Conservation (phyloP, 2,113 vertebrate species). For the Miniopterus natalensis region DNA sequence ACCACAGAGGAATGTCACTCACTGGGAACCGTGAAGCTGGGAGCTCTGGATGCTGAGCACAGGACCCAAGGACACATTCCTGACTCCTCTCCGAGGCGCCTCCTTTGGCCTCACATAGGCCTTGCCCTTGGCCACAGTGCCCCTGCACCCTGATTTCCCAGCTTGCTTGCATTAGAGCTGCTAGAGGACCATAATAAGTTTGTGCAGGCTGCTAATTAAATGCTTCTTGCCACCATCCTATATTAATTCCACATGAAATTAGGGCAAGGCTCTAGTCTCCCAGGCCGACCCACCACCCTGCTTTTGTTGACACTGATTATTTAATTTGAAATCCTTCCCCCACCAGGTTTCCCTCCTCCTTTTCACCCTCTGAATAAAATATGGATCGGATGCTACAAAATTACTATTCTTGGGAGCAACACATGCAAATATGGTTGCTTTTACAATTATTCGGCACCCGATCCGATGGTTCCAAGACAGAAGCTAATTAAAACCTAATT, state of each 20-base stretch:
- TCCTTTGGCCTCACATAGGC: not conserved
- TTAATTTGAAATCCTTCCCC: slow-evolving; percentile 79
- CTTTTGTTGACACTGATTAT: slow-evolving; percentile 81
- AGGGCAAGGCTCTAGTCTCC: slow-evolving; percentile 74
- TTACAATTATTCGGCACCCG: slow-evolving; percentile 87
- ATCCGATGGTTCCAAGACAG: slow-evolving; percentile 83
- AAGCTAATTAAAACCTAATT: slow-evolving; percentile 90
- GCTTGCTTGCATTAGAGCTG: slow-evolving; percentile 80
- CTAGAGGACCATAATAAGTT: slow-evolving; percentile 85
- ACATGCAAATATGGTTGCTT: slow-evolving; percentile 86
- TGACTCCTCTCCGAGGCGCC: fast-evolving
- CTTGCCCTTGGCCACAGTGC: slow-evolving; percentile 68
- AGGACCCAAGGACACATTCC: not conserved
- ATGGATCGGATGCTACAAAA: slow-evolving; percentile 78
- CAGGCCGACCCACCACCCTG: slow-evolving; percentile 62
- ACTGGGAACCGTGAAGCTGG: fast-evolving
- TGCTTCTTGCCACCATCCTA: slow-evolving; percentile 77
- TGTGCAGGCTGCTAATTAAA: slow-evolving; percentile 87
- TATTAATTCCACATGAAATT: slow-evolving; percentile 85
- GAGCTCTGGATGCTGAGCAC: not conserved
- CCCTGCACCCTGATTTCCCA: slow-evolving; percentile 81
- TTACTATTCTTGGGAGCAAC: slow-evolving; percentile 81
- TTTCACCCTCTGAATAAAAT: slow-evolving; percentile 68
- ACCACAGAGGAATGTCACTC: fast-evolving
- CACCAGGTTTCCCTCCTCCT: not conserved